phyloP scores from a whole-genome alignment of 2,888 invertebrate genomes.

The Melangyna quadrimaculata region DNA sequence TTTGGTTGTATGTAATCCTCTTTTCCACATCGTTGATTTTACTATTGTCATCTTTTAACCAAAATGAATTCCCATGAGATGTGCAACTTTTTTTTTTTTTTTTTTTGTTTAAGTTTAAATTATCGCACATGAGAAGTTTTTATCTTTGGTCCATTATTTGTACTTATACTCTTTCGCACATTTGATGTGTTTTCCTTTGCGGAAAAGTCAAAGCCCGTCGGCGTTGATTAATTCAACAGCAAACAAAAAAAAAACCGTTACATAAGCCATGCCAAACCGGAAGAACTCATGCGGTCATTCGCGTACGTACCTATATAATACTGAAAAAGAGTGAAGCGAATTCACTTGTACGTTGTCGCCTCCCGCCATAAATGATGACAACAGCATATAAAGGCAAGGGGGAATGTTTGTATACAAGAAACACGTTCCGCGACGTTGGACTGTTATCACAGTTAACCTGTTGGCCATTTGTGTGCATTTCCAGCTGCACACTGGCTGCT shows the following conservation, averaged over 20 bases:
- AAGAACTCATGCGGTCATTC: conserved; percentile 17
- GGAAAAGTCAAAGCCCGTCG: conserved; percentile 31
- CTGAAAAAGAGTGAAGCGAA: neutral
- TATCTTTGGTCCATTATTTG: conserved; percentile 15
- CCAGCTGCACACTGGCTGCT: conserved; percentile 33
- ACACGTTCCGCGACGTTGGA: conserved; percentile 42
- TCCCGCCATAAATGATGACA: conserved; percentile 22
- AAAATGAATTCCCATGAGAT: conserved; percentile 31
- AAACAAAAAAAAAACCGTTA: conserved; percentile 11
- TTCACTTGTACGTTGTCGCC: conserved; percentile 16
- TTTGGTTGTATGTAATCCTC: neutral
- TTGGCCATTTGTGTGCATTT: conserved; percentile 30
- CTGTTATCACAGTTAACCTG: conserved; percentile 60
- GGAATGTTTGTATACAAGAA: conserved; percentile 9
- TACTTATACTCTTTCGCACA: neutral
- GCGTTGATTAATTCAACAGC: neutral
- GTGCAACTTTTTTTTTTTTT: neutral
- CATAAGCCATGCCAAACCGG: conserved; percentile 42
- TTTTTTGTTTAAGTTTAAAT: neutral
- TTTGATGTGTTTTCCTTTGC: conserved; percentile 7
- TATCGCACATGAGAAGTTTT: conserved; percentile 15
- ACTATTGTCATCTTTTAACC: conserved; percentile 3
- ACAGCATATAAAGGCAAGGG: neutral
- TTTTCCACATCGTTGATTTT: neutral
- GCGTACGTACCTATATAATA: neutral